Base-by-base conservation (phyloP, 2,113 vertebrate species). In the Pseudorhombus dupliciocellatus region DNA sequence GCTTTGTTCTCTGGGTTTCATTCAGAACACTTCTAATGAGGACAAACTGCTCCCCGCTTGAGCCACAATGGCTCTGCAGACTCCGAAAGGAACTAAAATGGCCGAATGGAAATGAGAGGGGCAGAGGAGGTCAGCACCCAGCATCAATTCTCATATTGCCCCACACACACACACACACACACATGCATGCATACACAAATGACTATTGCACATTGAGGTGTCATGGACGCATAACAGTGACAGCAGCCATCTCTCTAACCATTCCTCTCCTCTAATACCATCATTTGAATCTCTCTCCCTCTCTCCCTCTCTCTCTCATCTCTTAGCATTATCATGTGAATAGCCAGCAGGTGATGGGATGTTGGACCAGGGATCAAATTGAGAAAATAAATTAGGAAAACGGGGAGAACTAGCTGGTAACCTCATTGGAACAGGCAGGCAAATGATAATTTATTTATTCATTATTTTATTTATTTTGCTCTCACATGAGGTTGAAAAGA, bases 11-110 rank as follows among this genome's bases (percentile, higher is more conserved):
- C 87, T 87, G 16, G 16, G 75, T 77, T 90, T 83, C 93, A 92
- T 95, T 95, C 94, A 91, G 94, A 94, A 93, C 90, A 57, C 82
- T 91, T 87, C 93, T 96, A 97, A 97, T 96, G 95, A 97, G 96
- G 94, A 96, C 95, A 96, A 96, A 97, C 93, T 92, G 93, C 87
- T 92, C 95, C 93, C 92, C 74, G 89, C 81, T 91, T 92, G 91
- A 92, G 91, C 93, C 92, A 88, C 93, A 94, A 94, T 94, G 94
- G 95, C 95, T 96, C 92, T 93, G 88, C 92, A 51, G 74, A 83
- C 83, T 92, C 92, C 88, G 88, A 88, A 76, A 84, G 75, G 75
- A 87, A 87, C 86, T 91, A 90, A 92, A 91, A 93, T 86, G 90
- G 88, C 91, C 80, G 85, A 86, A 91, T 89, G 85, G 90, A 93